Base-by-base conservation (phyloP, 2,888 invertebrate genomes). In the Sminthurides aquaticus region DNA sequence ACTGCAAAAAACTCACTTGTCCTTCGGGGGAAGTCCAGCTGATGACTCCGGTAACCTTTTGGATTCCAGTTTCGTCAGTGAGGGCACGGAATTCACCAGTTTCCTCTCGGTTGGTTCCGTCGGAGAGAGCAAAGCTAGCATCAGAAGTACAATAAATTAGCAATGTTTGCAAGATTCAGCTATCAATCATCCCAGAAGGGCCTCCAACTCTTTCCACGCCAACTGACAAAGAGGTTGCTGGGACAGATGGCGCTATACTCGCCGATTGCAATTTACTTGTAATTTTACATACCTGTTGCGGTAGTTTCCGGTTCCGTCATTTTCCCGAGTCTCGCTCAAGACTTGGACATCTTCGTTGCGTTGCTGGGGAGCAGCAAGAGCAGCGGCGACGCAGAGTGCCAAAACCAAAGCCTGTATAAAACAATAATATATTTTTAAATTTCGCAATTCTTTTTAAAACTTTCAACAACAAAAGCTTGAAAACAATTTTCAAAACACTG, bases 21-120 rank as follows among this genome's bases (percentile, higher is more conserved):
- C 70, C 70, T 64, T 70, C 69, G 22, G 70, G 70, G 24, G 69
- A 66, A n/a, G 67, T 67, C 70, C 70, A 70, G 43, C 69, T 62
- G 59, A 70, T 70, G 58, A 65, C 66, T 28, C 70, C 70, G 57
- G 66, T 59, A 24, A 60, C 55, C 20, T 64, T 63, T 67, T 70
- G 67, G 26, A 67, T 68, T 64, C 68, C 65, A 56, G 66, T 68
- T 55, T 71, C 71, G 54, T 67, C 68, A 29, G 27, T 34, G 24
- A 68, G 61, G 48, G 64, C 57, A 60, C 66, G 65, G 66, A 71
- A 61, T 20, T 60, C 57, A 27, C 71, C 71, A 48, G 62, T 64
- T 56, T 71, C 71, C 29, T 69, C 60, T 5, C 71, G 68, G 62
- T 65, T 68, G 25, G 69, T 71, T 66, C 71, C 71, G 52, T 71